Conservation (phyloP, 2,888 invertebrate genomes). For the Drosophila melanosoma region DNA sequence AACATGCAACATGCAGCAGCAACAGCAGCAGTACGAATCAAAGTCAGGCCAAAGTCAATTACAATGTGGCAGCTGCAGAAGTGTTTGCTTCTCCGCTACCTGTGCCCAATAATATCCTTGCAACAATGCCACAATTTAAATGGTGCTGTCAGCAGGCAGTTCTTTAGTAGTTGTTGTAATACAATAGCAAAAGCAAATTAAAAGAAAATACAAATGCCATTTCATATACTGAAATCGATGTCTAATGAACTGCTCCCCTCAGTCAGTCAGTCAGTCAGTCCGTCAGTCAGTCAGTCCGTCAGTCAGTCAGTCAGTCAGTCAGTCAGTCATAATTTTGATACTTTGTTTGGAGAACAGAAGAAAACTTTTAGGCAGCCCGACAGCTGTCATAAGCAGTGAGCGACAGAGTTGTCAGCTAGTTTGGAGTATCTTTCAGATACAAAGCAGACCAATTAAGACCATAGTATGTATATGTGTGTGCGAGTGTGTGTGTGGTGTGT, state of each 20-base stretch:
- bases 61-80: conserved; percentile 57
- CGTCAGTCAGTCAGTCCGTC: neutral
- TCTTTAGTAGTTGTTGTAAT: conserved; percentile 17
- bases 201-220: conserved; percentile 68
- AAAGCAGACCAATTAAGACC: conserved; percentile 73
- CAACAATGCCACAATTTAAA: conserved; percentile 70
- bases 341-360: conserved; percentile 30
- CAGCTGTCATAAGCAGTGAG: conserved; percentile 74
- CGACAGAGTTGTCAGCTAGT: conserved; percentile 63
- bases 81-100: conserved; percentile 29
- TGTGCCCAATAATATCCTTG: conserved; percentile 51
- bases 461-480: conserved; percentile 9
- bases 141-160: conserved; percentile 73
- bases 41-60: conserved; percentile 69
- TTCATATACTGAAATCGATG: conserved; percentile 50
- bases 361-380: conserved; percentile 59
- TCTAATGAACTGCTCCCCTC: conserved; percentile 58
- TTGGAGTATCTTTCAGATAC: conserved; percentile 62
- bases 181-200: conserved; percentile 62
- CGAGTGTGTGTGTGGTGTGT: conserved; percentile 21
- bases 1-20: conserved; percentile 47
- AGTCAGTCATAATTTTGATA: conserved; percentile 27
- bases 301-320: neutral
- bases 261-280: neutral
- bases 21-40: conserved; percentile 42